Conservation (phyloP, 2,797 vertebrate species). For the Benthosema pterotum region DNA sequence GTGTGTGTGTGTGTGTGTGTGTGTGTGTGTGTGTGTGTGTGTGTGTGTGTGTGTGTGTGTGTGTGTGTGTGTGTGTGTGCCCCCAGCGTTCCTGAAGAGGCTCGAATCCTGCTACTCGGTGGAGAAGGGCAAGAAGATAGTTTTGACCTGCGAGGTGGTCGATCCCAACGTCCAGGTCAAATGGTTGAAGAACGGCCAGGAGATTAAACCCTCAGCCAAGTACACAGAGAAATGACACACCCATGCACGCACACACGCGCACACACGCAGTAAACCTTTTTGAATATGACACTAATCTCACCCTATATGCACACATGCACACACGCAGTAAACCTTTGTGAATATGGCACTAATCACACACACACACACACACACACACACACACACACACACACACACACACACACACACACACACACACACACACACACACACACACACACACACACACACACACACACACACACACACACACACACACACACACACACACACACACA, state of each 20-base stretch:
- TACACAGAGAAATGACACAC: constrained; percentile 64
- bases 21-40: too few species aligned
- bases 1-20: too few species aligned
- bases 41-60: too few species aligned
- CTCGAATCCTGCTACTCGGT: constrained; percentile 88
- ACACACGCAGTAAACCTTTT: too few species aligned
- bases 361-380: constrained; percentile 30
- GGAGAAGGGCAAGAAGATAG: constrained; percentile 88
- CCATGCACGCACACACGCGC: constrained; percentile 8
- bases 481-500: neutral
- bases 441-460: constrained; percentile 9
- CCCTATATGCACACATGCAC: constrained; percentile 1
- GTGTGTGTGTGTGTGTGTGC: too few species aligned
- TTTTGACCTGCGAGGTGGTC: constrained; percentile 85
- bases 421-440: constrained; percentile 7
- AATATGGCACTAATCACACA: constrained; percentile 19
- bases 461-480: constrained; percentile 1
- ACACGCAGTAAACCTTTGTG: too few species aligned
- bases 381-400: constrained; percentile 15
- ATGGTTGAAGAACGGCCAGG: constrained; percentile 93
- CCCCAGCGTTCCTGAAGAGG: constrained; percentile 86
- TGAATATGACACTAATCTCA: too few species aligned
- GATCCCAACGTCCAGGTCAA: constrained; percentile 84
- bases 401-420: constrained; percentile 1
- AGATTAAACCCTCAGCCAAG: constrained; percentile 91